phyloP scores from a whole-genome alignment of 2,797 vertebrate species.

The Phoeniculus purpureus region DNA sequence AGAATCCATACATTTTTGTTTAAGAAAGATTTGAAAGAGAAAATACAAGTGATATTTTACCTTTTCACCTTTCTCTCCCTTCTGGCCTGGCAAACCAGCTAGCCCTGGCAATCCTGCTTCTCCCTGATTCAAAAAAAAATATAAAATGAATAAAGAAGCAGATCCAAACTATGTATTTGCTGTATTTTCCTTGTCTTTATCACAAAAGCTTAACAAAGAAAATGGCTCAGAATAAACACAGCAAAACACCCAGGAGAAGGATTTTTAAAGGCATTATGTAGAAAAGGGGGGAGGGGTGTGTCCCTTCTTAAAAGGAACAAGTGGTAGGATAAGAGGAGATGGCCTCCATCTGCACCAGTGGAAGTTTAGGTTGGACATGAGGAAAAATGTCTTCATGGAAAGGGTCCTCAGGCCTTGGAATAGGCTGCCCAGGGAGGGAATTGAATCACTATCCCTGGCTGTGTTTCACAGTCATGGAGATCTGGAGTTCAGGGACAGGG shows the following conservation, averaged over 20 bases:
- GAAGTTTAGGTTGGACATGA: no score
- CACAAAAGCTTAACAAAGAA: background rate
- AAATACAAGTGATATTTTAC: constrained; percentile 69
- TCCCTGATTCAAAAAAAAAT: constrained; percentile 77
- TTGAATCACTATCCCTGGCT: no score
- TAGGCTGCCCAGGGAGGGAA: no score
- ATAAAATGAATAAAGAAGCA: background rate
- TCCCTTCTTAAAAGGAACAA: no score
- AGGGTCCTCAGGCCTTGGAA: no score
- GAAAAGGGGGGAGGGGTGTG: background rate
- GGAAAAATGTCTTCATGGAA: no score
- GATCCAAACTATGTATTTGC: background rate
- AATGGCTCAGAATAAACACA: background rate
- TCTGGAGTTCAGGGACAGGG: no score
- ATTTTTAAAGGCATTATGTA: background rate
- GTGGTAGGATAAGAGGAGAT: no score
- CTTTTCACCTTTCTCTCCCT: constrained; percentile 85
- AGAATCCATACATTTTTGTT: background rate
- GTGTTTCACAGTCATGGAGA: no score
- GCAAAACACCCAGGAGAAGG: background rate
- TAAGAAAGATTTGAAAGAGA: background rate
- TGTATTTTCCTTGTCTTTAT: constrained; percentile 15
- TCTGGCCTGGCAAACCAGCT: constrained; percentile 82
- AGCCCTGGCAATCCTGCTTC: constrained; percentile 82
- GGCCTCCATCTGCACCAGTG: no score